Conservation (phyloP, 2,888 invertebrate species). For the Lacanobia oleracea region DNA sequence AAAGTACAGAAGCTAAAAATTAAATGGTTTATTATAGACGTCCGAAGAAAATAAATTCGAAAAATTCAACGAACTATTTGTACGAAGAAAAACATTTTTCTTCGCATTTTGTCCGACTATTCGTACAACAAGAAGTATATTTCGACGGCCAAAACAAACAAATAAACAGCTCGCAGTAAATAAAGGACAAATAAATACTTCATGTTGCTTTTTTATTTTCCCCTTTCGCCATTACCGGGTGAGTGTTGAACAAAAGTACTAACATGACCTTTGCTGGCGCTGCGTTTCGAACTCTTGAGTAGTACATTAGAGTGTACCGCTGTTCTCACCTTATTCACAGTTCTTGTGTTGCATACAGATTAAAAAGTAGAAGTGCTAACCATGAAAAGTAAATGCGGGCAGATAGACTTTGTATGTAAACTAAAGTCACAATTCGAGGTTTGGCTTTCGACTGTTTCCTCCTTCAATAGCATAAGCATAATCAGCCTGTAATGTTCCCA, state of each 20-base stretch:
- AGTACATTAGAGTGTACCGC: slow-evolving; percentile 4
- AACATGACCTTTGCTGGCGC: too few species aligned
- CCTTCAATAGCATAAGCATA: too few species aligned
- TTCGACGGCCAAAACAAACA: slow-evolving; percentile 22
- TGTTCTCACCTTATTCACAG: slow-evolving; percentile 8
- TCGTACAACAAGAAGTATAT: slow-evolving; percentile 1
- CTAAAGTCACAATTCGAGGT: too few species aligned
- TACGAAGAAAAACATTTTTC: not conserved
- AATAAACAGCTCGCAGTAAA: slow-evolving; percentile 22
- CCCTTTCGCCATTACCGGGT: slow-evolving; percentile 12
- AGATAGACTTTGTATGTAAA: too few species aligned
- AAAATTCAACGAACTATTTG: not conserved
- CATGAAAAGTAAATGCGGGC: too few species aligned
- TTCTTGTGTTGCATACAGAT: slow-evolving; percentile 21
- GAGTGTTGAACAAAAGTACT: not conserved
- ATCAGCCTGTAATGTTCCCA: too few species aligned
- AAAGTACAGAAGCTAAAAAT: not conserved
- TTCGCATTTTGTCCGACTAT: not conserved
- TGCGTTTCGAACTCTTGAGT: too few species aligned
- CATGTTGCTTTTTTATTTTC: slow-evolving; percentile 22
- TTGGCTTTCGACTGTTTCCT: too few species aligned
- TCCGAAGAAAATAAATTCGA: not conserved
- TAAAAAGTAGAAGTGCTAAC: slow-evolving; percentile 1
- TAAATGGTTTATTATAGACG: not conserved
- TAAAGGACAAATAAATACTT: slow-evolving; percentile 19